Evolutionary conservation across 1,140 invertebrate species (phyloP), one percentile per base, ranked within the genome.

Genomic region (Ceratosolen solmsi): DNA sequence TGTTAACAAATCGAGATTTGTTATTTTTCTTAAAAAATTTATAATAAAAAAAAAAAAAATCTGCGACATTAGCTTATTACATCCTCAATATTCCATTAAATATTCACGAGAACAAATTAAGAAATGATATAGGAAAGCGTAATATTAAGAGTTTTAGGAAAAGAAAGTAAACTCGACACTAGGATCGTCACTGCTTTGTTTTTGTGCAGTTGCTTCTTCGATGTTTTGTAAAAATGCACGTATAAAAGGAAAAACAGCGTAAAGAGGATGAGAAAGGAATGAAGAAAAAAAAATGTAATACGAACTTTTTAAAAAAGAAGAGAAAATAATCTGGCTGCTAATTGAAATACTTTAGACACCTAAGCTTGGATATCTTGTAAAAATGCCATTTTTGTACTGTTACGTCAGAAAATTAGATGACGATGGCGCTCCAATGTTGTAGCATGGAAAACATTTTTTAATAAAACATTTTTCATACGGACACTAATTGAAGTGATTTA

Each of bases 301-400:
- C 13, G 41, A 25, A n/a, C 54, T 51, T 51, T 51, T 51, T 51
- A 15, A 51, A 58, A 51, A 9, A n/a, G 68, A 3, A 41, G 20
- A 76, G 41, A 46, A 49, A 71, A 77, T 13, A 84, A 85, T 84
- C 78, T 76, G 84, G 82, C 84, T 87, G 85, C 85, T 87, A 85
- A 81, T 86, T 89, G 85, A 85, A 78, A 88, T 88, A 87, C 84
- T 88, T 88, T 88, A 89, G 84, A 87, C 84, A 86, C 84, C 79
- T 88, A 89, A 88, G 87, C 86, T 86, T 87, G 85, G 84, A 87
- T 81, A 89, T 86, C 85, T 87, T 88, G 87, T 88, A 89, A 88
- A 89, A 88, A 88, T 85, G 87, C 87, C 88, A 88, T 88, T 89
- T 89, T 89, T 88, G 86, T 89, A 89, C 87, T 89, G 87, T 87